Percentiles rank a stretch among this genome's conserved stretches.
Evolutionary conservation across 2,113 vertebrate species (phyloP).

Genomic region (Hemibagrus wyckioides): DNA sequence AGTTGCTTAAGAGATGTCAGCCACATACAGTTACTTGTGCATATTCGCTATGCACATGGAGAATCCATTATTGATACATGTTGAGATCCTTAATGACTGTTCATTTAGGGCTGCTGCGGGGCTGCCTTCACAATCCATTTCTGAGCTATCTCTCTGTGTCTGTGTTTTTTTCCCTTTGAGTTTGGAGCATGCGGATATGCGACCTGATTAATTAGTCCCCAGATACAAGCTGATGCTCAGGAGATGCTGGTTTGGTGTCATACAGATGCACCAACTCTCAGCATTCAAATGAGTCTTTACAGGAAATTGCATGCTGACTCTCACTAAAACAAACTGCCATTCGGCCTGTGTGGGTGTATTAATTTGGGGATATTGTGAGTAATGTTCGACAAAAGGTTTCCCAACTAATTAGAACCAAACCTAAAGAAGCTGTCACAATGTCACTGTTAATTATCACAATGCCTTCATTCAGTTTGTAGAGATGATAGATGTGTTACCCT

Average conservation of each 20-base stretch:
- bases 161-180: conserved; percentile 37
- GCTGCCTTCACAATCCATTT: conserved; percentile 26
- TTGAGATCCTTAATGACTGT: conserved; percentile 41
- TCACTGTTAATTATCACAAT: conserved; percentile 64
- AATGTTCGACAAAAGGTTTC: conserved; percentile 63
- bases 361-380: conserved; percentile 53
- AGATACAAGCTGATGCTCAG: conserved; percentile 36
- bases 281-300: conserved; percentile 59
- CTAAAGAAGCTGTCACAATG: conserved; percentile 59
- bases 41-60: not conserved
- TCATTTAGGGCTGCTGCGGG: conserved; percentile 29
- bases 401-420: conserved; percentile 63
- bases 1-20: not conserved
- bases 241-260: conserved; percentile 43
- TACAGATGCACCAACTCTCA: conserved; percentile 50
- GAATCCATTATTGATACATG: conserved; percentile 37
- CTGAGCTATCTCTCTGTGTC: conserved; percentile 29
- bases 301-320: conserved; percentile 54
- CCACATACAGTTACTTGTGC: conserved; percentile 3
- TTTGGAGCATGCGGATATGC: conserved; percentile 41
- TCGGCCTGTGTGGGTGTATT: conserved; percentile 48
- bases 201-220: conserved; percentile 66
- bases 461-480: conserved; percentile 23
- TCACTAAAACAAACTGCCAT: conserved; percentile 36
- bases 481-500: not conserved